Base-by-base conservation (phyloP, 2,888 invertebrate species). In the Apoderus coryli region DNA sequence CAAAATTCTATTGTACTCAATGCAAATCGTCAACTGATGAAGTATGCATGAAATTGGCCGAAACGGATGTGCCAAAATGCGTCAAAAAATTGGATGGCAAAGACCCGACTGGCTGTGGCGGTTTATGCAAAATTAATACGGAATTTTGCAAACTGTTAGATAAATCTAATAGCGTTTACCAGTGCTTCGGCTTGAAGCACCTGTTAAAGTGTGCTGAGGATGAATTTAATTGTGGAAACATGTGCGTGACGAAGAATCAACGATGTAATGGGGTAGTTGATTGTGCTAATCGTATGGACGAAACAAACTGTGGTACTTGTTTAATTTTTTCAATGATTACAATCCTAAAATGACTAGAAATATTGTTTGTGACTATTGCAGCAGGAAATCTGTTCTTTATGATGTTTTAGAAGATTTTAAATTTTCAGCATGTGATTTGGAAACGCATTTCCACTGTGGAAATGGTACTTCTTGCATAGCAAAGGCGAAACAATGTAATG, bases 231-330 rank as follows among this genome's bases (percentile, higher is more conserved):
- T 81, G 81, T 49, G 67, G 67, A n/a, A 76, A 78, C 10, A n/a
- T n/a, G n/a, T n/a, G n/a, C n/a, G n/a, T n/a, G n/a, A n/a, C n/a
- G n/a, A n/a, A n/a, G n/a, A 60, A 59, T 14, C 69, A 72, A 34
- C 65, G 70, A 16, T 81, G 81, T 54, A 76, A 81, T 49, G 79
- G 80, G 9, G 61, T 67, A 32, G 65, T 76, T 46, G 72, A 81
- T 50, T 81, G 81, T 54, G 74, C 72, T 43, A 76, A 80, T 51
- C 67, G 70, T 50, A 72, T 74, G 10, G 80, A 81, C 54, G 80
- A 81, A 60, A 63, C 64, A 47, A 63, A 74, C 49, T 81, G 80
- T 51, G 69, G 79, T 79, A 60, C n/a, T n/a, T n/a, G n/a, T n/a
- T n/a, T n/a, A n/a, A n/a, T n/a, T n/a, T n/a, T n/a, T n/a, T n/a